Base-by-base conservation (phyloP, 2,113 vertebrate genomes). In the Pithys albifrons region DNA sequence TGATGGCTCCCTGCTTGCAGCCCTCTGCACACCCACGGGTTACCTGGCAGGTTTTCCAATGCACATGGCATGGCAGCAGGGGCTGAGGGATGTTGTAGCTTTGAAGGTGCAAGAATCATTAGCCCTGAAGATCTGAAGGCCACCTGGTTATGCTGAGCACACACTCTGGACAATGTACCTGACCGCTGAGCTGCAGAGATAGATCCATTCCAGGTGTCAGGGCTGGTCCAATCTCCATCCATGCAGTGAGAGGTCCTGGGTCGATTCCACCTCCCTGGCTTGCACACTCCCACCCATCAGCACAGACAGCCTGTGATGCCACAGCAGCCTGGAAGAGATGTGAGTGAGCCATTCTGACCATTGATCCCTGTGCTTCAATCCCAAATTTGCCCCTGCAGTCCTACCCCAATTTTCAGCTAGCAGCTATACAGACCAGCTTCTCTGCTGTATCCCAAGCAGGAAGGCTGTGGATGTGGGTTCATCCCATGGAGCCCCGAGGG, bases 401-500 rank as follows among this genome's bases (percentile, higher is more conserved):
- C 31, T 62, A 45, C 14, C 3, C 73, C 49, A 15, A 13, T 58
- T 54, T 76, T 81, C 69, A 84, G 55, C 45, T 16, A 28, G 52
- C 8, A 81, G 37, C 35, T 73, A 8, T 3, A 17, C 4, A 65
- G 41, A 8, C 66, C 72, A 77, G 35, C 33, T 66, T 64, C 37
- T 66, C 22, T 45, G 31, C 24, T 37, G 10, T 62, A 77, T 69
- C 69, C 33, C 29, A 57, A 51, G 29, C 31, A 59, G 6, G 51
- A 43, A 10, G 9, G 29, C 59, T 80, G 54, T 19, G 29, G 19
- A 25, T n/a, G 17, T 55, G n/a, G 23, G 29, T 29, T 67, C 19
- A 41, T 79, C 35, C 43, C 57, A 43, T 3, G 8, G 6, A 64
- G 10, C n/a, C 5, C 18, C 0, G 0, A 70, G 46, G 41, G 25